Base-by-base conservation (phyloP, 2,113 vertebrate species). In the Malurus cyaneus region DNA sequence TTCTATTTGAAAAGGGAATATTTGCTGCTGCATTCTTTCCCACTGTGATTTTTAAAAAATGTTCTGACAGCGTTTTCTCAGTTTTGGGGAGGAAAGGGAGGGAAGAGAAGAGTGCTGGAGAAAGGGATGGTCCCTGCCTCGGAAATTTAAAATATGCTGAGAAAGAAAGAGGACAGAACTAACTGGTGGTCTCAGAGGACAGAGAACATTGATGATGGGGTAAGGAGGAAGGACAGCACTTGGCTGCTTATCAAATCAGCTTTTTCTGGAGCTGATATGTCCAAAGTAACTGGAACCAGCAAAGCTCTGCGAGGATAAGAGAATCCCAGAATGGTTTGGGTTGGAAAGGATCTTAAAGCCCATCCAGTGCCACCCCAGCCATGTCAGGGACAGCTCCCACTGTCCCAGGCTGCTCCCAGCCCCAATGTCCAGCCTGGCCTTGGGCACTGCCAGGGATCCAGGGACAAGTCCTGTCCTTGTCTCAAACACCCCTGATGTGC, bases 1-100 rank as follows among this genome's bases (percentile, higher is more conserved):
- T 94, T 96, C 70, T 86, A 26, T 96, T 96, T 96, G 92, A 95
- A 97, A 97, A 94, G 57, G 92, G 94, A 94, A 83, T 93, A 96
- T 95, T 96, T 96, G 88, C 80, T 83, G 50, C 80, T 77, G 64
- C 21, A 69, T 91, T 91, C 76, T 96, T 96, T 94, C 67, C 91
- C 87, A 39, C 72, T 87, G 34, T 49, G 47, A 19, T 57, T 34
- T 41, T 61, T 50, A 44, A 56, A 56, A 12, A 10, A 64, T 72
- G 67, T 80, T 86, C 87, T 90, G 59, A 90, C 74, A 88, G 69
- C 39, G 31, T 79, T 93, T 79, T 93, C 72, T 91, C n/a, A 34
- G 24, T 94, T 97, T 80, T 56, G 53, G 60, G 77, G 53, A 65
- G 67, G 79, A 83, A 92, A 85, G 34, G 57, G 47, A 61, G 32